Conservation (phyloP, 2,888 invertebrate species). For the Dynastes grantii region DNA sequence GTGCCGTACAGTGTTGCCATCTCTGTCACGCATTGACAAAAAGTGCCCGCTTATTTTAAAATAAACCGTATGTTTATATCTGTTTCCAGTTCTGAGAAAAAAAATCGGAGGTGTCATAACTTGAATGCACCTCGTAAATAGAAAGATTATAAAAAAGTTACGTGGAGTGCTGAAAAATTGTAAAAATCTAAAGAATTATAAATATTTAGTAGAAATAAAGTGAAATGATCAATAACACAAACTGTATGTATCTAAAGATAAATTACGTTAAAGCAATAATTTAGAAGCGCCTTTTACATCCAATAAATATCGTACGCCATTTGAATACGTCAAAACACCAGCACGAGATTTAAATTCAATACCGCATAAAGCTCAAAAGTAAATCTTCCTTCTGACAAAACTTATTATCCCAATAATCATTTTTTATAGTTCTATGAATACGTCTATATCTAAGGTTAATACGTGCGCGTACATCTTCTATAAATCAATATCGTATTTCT, state of each 20-base stretch:
- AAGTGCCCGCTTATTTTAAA: no score
- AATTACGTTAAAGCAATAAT: slow-evolving; percentile 14
- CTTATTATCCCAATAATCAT: slow-evolving; percentile 35
- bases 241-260: not conserved
- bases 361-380: slow-evolving; percentile 7
- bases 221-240: not conserved
- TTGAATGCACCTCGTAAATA: no score
- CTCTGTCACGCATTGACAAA: no score
- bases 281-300: not conserved
- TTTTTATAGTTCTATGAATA: slow-evolving; percentile 8
- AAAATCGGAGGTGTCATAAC: no score
- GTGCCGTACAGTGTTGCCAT: no score
- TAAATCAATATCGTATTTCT: slow-evolving; percentile 43
- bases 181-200: no score
- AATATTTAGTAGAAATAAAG: not conserved
- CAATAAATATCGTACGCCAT: not conserved
- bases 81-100: no score
- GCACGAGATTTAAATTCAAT: slow-evolving; percentile 24
- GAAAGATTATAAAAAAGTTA: no score
- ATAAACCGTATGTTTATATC: no score
- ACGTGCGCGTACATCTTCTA: slow-evolving; percentile 1
- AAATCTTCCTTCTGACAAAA: slow-evolving; percentile 21
- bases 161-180: no score
- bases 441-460: not conserved
- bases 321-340: slow-evolving; percentile 8